phyloP scores from a whole-genome alignment of 2,888 invertebrate species.

The Tinea semifulvella region DNA sequence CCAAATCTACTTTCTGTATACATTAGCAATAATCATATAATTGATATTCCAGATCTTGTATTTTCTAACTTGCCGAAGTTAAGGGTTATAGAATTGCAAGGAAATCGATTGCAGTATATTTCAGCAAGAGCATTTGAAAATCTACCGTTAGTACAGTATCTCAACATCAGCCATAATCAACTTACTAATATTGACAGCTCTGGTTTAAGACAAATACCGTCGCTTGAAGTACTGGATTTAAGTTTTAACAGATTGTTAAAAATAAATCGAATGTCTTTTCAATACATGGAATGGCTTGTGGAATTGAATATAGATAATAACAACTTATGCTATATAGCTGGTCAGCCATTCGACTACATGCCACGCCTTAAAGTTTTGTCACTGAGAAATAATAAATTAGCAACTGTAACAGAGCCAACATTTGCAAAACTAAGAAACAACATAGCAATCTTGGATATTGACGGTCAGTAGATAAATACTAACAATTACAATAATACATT shows the following conservation, averaged over 20 bases:
- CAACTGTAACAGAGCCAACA: slow-evolving; percentile 75
- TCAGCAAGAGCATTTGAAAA: slow-evolving; percentile 79
- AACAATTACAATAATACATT: too few species aligned
- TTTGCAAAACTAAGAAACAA: slow-evolving; percentile 81
- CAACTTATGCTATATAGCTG: slow-evolving; percentile 80
- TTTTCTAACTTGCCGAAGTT: slow-evolving; percentile 80
- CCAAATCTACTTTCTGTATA: slow-evolving; percentile 75
- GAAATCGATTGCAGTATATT: slow-evolving; percentile 78
- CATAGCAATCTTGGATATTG: slow-evolving; percentile 83
- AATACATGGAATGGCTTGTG: slow-evolving; percentile 85
- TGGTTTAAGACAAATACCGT: slow-evolving; percentile 76
- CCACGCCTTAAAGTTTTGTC: slow-evolving; percentile 83
- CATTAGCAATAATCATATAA: slow-evolving; percentile 76
- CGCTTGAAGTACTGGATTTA: slow-evolving; percentile 85
- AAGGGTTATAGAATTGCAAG: slow-evolving; percentile 79
- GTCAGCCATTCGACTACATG: slow-evolving; percentile 85
- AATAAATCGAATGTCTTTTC: slow-evolving; percentile 73
- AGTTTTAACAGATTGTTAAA: slow-evolving; percentile 80
- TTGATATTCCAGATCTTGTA: slow-evolving; percentile 77
- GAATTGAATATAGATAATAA: slow-evolving; percentile 88
- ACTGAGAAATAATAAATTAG: slow-evolving; percentile 78
- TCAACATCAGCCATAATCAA: slow-evolving; percentile 86
- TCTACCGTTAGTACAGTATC: slow-evolving; percentile 79
- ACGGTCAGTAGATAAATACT: slow-evolving; percentile 75
- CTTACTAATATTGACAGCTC: slow-evolving; percentile 77